A percentile compares a stretch with the other conserved stretches of the same genome.
Evolutionary conservation across 2,797 vertebrate genomes (phyloP).

Genomic region (Acanthiza pusilla): DNA sequence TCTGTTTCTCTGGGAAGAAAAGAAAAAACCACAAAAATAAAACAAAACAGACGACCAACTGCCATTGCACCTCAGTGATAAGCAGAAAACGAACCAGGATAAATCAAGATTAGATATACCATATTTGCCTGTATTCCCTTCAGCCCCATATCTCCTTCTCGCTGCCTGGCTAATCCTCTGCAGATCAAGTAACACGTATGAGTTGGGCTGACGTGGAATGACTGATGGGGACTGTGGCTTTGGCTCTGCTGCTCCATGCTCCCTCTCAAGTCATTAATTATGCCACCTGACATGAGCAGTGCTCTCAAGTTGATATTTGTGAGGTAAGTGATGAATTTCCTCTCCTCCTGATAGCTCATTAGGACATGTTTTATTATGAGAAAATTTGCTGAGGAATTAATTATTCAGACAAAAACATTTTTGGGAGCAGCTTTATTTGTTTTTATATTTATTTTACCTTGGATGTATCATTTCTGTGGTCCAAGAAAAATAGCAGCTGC

Average conservation of each 20-base stretch:
- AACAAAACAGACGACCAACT: fast-evolving
- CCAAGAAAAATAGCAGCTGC: neutral
- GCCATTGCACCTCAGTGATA: neutral
- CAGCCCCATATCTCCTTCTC: slow-evolving; percentile 24
- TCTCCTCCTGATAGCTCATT: slow-evolving; percentile 64
- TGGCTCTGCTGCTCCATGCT: neutral
- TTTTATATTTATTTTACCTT: slow-evolving; percentile 3
- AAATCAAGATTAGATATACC: slow-evolving; percentile 9
- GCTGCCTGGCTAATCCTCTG: neutral
- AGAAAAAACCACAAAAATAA: neutral
- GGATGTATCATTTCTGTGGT: neutral
- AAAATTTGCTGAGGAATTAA: slow-evolving; percentile 58
- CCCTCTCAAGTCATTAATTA: slow-evolving; percentile 41
- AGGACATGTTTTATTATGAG: slow-evolving; percentile 51
- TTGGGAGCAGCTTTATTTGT: neutral
- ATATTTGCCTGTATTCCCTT: neutral
- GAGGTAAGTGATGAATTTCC: slow-evolving; percentile 47
- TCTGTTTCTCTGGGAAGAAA: neutral
- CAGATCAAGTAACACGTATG: neutral
- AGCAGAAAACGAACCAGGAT: neutral
- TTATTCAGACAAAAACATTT: slow-evolving; percentile 53
- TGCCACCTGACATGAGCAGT: slow-evolving; percentile 16
- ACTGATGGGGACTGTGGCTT: slow-evolving; percentile 30
- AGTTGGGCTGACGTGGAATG: slow-evolving; percentile 10
- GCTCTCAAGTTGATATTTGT: slow-evolving; percentile 48